These are phyloP conservation scores for Montipora efflorescens DNA, from an alignment of 64 coral and sea anemone genomes.

Conservation along the genomic window DNA sequence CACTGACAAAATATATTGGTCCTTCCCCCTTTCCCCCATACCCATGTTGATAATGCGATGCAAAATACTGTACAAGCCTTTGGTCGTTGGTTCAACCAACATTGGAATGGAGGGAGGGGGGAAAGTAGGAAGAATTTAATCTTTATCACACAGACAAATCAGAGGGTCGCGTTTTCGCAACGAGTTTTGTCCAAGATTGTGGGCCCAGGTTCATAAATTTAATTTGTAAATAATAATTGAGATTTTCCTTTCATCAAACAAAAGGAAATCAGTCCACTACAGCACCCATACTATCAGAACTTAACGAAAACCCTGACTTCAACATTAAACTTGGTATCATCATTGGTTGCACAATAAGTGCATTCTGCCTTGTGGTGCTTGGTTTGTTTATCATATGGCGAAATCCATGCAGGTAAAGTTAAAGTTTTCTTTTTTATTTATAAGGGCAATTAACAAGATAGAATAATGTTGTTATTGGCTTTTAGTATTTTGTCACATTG, in stretches of 20 bases:
- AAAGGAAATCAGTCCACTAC: not conserved
- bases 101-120: too few species aligned
- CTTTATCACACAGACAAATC: too few species aligned
- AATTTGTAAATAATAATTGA: too few species aligned
- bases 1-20: too few species aligned
- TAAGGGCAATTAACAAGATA: not conserved
- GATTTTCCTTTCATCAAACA: not conserved
- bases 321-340: constrained; percentile 90
- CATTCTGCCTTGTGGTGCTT: constrained; percentile 79
- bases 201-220: too few species aligned
- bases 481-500: not conserved
- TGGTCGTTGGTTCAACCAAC: too few species aligned
- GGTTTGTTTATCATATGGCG: constrained; percentile 80
- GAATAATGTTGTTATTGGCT: not conserved
- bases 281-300: constrained; percentile 5
- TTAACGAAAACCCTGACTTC: constrained; percentile 62
- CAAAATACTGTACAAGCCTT: too few species aligned
- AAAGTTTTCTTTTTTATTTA: not conserved
- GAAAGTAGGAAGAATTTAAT: too few species aligned
- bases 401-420: constrained; percentile 83
- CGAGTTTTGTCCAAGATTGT: too few species aligned
- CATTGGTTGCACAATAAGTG: constrained; percentile 84
- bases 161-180: too few species aligned
- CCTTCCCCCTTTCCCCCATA: too few species aligned
- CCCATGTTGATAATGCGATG: too few species aligned